These are phyloP conservation scores for Eulemur albifrons DNA, from an alignment of 2,797 vertebrate genomes.

Conservation along the genomic window DNA sequence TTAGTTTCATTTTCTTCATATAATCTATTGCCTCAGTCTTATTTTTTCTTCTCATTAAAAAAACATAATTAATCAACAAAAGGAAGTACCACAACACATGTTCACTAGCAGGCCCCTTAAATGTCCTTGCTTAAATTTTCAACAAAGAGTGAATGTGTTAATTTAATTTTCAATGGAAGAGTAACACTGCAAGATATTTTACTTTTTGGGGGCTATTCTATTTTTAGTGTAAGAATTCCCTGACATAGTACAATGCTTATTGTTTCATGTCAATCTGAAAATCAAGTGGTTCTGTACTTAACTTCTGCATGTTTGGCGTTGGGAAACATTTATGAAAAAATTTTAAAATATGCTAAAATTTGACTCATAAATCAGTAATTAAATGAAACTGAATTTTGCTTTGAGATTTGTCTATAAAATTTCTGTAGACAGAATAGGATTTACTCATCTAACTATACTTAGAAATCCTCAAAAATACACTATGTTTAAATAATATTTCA, in stretches of 20 bases:
- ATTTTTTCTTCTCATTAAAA: slow-evolving; percentile 43
- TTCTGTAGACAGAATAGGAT: background rate
- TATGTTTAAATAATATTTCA: background rate
- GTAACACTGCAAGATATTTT: background rate
- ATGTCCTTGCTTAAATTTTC: background rate
- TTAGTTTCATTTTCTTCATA: slow-evolving; percentile 45
- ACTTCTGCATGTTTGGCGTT: background rate
- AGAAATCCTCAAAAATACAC: background rate
- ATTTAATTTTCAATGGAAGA: slow-evolving; percentile 22
- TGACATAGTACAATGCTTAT: background rate
- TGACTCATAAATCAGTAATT: background rate
- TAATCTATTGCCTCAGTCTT: background rate
- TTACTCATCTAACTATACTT: background rate
- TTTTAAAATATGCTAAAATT: slow-evolving; percentile 3
- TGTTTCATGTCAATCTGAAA: background rate
- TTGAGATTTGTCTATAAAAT: background rate
- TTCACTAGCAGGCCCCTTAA: background rate
- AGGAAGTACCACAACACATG: background rate
- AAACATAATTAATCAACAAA: background rate
- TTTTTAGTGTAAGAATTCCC: background rate
- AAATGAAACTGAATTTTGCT: background rate
- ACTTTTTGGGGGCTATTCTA: background rate
- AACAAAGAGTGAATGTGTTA: background rate
- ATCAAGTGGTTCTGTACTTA: background rate
- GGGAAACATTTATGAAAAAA: background rate